Evolutionary conservation across 2,113 vertebrate genomes (phyloP).

Genomic region (Halichoeres trimaculatus): DNA sequence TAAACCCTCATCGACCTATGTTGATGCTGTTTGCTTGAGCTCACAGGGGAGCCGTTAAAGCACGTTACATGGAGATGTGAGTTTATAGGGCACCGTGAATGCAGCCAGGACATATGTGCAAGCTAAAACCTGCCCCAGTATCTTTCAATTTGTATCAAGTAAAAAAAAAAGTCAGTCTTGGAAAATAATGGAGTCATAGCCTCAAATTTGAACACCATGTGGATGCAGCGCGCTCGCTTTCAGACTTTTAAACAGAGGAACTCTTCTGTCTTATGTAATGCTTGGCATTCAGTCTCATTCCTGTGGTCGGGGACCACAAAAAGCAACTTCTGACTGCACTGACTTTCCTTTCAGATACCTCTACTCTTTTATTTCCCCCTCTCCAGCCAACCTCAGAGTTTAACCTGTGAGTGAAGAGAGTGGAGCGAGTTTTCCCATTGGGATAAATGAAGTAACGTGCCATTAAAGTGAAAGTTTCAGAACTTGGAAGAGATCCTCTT

Average conservation of each 20-base stretch:
- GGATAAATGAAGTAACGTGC: not conserved
- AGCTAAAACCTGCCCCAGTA: not conserved
- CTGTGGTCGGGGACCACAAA: slow-evolving; percentile 60
- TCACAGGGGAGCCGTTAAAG: slow-evolving; percentile 41
- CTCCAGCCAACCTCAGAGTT: not conserved
- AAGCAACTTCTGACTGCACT: slow-evolving; percentile 37
- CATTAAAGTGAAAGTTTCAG: not conserved
- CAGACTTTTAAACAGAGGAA: slow-evolving; percentile 29
- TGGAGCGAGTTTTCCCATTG: not conserved
- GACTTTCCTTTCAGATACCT: slow-evolving; percentile 38
- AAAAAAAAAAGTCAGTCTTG: not conserved
- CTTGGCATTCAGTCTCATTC: slow-evolving; percentile 62
- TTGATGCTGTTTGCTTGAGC: slow-evolving; percentile 23
- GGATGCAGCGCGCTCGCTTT: slow-evolving; percentile 25
- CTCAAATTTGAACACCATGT: slow-evolving; percentile 20
- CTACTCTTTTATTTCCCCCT: slow-evolving; percentile 5
- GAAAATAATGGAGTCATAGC: not conserved
- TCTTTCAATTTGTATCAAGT: not conserved
- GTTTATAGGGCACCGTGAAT: slow-evolving; percentile 11
- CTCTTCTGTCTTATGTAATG: slow-evolving; percentile 58
- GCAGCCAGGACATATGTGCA: not conserved
- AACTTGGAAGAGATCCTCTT: not conserved
- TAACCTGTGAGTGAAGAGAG: slow-evolving; percentile 13
- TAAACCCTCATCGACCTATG: too few relatives aligned
- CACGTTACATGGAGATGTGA: slow-evolving; percentile 5